phyloP scores from a whole-genome alignment of 2,888 invertebrate species.

The Parnassius mnemosyne region DNA sequence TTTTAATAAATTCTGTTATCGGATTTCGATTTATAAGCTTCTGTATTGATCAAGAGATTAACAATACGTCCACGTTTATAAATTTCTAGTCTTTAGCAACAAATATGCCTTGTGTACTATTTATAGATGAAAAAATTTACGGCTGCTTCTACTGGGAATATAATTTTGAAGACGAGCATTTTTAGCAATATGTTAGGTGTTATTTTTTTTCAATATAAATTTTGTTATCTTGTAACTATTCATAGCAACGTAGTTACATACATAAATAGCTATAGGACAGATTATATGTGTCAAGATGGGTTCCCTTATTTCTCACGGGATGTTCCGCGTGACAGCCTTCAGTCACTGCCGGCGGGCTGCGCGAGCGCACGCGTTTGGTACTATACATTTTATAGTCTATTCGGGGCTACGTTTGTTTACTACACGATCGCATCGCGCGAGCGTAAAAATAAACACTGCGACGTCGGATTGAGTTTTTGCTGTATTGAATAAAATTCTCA shows the following conservation, averaged over 20 bases:
- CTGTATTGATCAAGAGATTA: slow-evolving; percentile 20
- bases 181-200: no score
- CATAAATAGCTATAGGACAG: no score
- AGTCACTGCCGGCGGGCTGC: slow-evolving; percentile 68
- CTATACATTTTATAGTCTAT: slow-evolving; percentile 39
- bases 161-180: no score
- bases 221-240: no score
- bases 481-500: slow-evolving; percentile 36
- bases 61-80: background rate
- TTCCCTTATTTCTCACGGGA: slow-evolving; percentile 59
- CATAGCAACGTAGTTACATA: no score
- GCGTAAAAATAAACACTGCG: slow-evolving; percentile 42
- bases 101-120: no score
- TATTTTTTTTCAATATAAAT: no score
- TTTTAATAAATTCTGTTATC: slow-evolving; percentile 25
- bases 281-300: slow-evolving; percentile 27
- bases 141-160: no score
- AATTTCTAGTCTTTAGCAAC: background rate
- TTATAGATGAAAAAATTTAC: no score
- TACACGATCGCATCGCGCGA: slow-evolving; percentile 46
- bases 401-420: slow-evolving; percentile 58
- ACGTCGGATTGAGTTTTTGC: slow-evolving; percentile 29
- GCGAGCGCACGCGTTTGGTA: slow-evolving; percentile 71
- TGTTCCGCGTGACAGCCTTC: slow-evolving; percentile 69
- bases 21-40: slow-evolving; percentile 23